Base-by-base conservation (phyloP, 2,113 vertebrate genomes). In the Gopherus flavomarginatus region DNA sequence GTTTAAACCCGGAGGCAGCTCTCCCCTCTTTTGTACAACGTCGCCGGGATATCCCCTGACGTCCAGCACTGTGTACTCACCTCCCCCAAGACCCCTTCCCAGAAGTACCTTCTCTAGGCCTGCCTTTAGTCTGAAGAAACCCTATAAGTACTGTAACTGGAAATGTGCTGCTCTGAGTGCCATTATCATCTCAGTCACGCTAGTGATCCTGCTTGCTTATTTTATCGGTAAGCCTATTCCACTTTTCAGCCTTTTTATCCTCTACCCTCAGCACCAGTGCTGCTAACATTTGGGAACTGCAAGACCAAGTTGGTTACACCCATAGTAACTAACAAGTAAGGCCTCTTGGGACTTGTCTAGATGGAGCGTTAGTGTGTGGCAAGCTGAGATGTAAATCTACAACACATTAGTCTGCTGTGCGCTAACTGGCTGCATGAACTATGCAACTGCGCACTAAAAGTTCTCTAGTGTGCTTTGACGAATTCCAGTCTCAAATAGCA, bases 141-240 rank as follows among this genome's bases (percentile, higher is more conserved):
- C 99, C 95, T 99, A 99, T 89, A 99, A 99, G 97, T 99, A 99
- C 98, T 99, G 99, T 98, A 99, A 99, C 98, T 99, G 99, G 99
- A 99, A 99, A 97, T 99, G 99, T 7, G 99, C 99, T 0, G 99
- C 99, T 50, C 98, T 99, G 97, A 99, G 99, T 90, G 99, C 99
- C 98, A 99, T 99, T 90, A 97, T 99, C 98, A 98, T 99, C 98
- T 99, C 99, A 0, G 98, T 99, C 95, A 99, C 99, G 0, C 98
- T 99, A 96, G 98, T 99, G 95, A 98, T 99, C 97, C 98, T 99
- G 91, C 98, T 99, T 98, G 99, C 99, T 0, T 99, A 99, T 98
- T 99, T 99, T 93, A 99, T 99, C 77, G 99, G 99, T 99, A 98
- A 99, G 99, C 97, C 91, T 77, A 26, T 91, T 93, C 89, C 82